Evolutionary conservation across 1,140 invertebrate genomes (phyloP), one percentile per base, ranked within the genome.

Genomic region (Cherax destructor): DNA sequence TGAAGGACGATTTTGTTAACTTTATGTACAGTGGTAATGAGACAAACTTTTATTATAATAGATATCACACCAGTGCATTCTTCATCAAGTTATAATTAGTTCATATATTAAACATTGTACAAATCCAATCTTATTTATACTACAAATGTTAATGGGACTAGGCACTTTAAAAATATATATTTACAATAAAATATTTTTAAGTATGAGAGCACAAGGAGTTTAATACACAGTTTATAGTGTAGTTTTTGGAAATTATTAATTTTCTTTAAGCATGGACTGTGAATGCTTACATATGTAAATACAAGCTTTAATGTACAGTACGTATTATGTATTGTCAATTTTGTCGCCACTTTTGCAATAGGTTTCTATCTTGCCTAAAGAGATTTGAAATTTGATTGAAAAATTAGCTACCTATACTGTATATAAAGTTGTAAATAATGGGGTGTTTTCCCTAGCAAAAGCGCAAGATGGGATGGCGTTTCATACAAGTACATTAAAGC

Each of bases 111-210:
- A 61, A 86, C 52, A 52, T 87, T 79, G 85, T 87, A 87, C 76
- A 79, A 30, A 52, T 79, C 56, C 74, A 87, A 87, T 79, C 76
- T 87, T 77, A 87, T 30, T 74, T 87, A 69, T 79, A 89, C 69
- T 18, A 81, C 72, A 76, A 72, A 61, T 83, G 59, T 74, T 41
- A 72, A 72, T 74, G 69, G 80, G 79, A 91, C 89, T 85, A 91
- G 89, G 89, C 89, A 91, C 89, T 91, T 91, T 86, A 85, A 84
- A 79, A 85, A 78, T 91, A 86, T 78, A 85, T 91, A 91, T 91
- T 50, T 91, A 91, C 89, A 91, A 72, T 65, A 85, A 80, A 91
- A 80, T 69, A 88, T 61, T 49, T 79, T 49, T 41, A 91, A 85
- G 61, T 61, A 80, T 16, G 61, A 61, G 69, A 74, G 69, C 24